Percentiles rank a stretch among this genome's conserved stretches.
Conservation (phyloP, 2,797 vertebrate genomes). For the Buceros bicornis region DNA sequence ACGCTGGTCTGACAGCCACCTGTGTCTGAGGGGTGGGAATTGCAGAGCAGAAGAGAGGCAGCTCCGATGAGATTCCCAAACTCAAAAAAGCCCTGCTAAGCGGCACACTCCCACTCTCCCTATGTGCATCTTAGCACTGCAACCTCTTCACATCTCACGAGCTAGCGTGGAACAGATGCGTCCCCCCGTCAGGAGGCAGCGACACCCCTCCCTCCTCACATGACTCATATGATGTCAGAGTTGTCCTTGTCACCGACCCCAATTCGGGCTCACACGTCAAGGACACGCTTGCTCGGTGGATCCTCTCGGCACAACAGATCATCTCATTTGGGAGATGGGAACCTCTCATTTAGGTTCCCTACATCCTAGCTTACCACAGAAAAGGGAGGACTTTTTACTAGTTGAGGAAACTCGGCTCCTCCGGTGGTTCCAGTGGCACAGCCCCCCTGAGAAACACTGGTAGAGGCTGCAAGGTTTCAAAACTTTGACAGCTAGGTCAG, state of each 20-base stretch:
- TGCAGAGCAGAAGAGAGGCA: slow-evolving; percentile 61
- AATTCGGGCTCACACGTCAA: slow-evolving; percentile 66
- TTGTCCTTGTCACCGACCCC: slow-evolving; percentile 72
- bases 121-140: slow-evolving; percentile 78
- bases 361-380: background rate
- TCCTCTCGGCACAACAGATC: background rate
- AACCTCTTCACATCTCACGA: slow-evolving; percentile 77
- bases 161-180: slow-evolving; percentile 75
- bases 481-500: slow-evolving; percentile 16
- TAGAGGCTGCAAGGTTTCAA: background rate
- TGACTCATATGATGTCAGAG: slow-evolving; percentile 76
- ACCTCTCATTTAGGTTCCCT: background rate
- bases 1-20: background rate
- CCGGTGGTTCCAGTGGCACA: background rate
- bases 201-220: slow-evolving; percentile 72
- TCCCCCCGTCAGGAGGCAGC: slow-evolving; percentile 67
- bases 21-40: slow-evolving; percentile 27
- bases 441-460: background rate
- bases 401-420: slow-evolving; percentile 26
- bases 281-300: slow-evolving; percentile 17
- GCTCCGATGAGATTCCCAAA: slow-evolving; percentile 74
- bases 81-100: slow-evolving; percentile 76
- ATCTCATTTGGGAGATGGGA: background rate
- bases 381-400: background rate
- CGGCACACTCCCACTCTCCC: slow-evolving; percentile 76